phyloP scores from a whole-genome alignment of 2,888 invertebrate species.

The Eucriotettix oculatus region DNA sequence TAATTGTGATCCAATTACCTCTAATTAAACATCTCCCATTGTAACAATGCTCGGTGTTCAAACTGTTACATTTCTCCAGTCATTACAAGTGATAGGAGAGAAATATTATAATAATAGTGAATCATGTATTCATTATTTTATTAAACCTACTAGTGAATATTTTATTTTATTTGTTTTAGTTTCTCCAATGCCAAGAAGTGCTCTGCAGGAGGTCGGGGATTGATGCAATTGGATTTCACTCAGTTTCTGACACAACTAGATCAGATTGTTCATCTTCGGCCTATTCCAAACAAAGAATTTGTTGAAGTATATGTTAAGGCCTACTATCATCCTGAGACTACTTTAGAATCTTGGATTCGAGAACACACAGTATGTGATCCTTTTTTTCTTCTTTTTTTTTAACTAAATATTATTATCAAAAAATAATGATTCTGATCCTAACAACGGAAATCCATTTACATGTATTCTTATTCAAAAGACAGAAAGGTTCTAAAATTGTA shows the following conservation, averaged over 20 bases:
- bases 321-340: conserved; percentile 79
- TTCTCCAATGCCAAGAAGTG: conserved; percentile 86
- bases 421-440: neutral
- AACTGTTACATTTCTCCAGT: no score
- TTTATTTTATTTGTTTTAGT: conserved; percentile 22
- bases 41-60: no score
- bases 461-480: no score
- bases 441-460: neutral
- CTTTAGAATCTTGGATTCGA: conserved; percentile 75
- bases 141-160: neutral
- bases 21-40: no score
- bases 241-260: conserved; percentile 85
- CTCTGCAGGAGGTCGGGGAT: conserved; percentile 84
- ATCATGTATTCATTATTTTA: no score
- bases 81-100: no score
- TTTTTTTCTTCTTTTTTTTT: neutral
- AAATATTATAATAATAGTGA: no score
- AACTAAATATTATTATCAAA: neutral
- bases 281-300: conserved; percentile 73
- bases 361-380: conserved; percentile 47
- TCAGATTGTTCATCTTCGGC: conserved; percentile 64
- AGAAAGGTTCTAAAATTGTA: no score
- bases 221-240: conserved; percentile 96
- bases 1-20: no score
- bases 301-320: conserved; percentile 94